Evolutionary conservation across 2,888 invertebrate species (phyloP).

Genomic region (Punctoribates punctum): DNA sequence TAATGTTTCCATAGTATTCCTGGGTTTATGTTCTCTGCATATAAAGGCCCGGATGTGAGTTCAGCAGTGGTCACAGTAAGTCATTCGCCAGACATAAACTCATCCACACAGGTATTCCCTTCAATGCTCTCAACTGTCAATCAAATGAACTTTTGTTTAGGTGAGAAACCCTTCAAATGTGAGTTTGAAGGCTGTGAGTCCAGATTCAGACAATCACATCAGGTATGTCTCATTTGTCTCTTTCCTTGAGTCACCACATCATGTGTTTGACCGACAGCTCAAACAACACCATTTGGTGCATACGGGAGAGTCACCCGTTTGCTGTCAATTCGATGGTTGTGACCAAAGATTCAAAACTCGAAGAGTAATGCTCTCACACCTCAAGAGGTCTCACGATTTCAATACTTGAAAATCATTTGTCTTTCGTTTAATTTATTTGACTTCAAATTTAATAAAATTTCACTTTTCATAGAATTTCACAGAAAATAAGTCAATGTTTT

Average conservation of each 20-base stretch:
- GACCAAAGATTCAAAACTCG: background rate
- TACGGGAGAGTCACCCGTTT: conserved; percentile 10
- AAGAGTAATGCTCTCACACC: background rate
- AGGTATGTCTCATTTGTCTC: background rate
- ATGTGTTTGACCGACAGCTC: background rate
- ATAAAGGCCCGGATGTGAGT: conserved; percentile 1
- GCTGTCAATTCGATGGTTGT: background rate
- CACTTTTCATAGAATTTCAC: no score
- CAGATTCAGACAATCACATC: conserved; percentile 3
- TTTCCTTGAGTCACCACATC: no score
- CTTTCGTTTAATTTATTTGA: background rate
- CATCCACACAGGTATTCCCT: background rate
- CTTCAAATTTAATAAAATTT: no score
- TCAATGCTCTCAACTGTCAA: no score
- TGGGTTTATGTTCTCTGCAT: no score
- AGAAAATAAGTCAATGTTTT: no score
- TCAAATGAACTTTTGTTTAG: background rate
- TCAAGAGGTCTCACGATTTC: background rate
- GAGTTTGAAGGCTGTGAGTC: background rate
- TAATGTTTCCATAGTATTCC: no score
- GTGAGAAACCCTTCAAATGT: background rate
- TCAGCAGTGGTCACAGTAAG: conserved; percentile 3
- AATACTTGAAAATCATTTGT: background rate
- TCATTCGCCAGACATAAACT: conserved; percentile 11
- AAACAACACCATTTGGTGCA: background rate